These are phyloP conservation scores for Danio kyathit DNA, from an alignment of 2,797 vertebrate species.

Conservation along the genomic window DNA sequence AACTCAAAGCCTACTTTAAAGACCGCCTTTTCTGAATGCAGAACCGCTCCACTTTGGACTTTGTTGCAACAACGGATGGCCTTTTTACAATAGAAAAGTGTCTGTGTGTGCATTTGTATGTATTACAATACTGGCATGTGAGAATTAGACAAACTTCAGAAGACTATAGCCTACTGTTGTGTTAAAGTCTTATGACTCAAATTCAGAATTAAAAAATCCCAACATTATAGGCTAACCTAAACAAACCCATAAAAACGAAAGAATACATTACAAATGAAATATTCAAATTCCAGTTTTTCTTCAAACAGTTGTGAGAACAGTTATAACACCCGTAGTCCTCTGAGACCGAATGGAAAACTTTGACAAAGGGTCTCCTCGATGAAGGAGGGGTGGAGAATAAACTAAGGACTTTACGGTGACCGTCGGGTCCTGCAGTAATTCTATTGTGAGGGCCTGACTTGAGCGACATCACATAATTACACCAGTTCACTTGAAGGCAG, in stretches of 20 bases:
- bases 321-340: conserved; percentile 47
- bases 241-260: neutral
- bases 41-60: conserved; percentile 40
- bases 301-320: conserved; percentile 46
- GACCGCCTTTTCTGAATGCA: conserved; percentile 46
- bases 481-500: conserved; percentile 59
- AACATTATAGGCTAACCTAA: neutral
- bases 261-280: neutral
- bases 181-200: neutral
- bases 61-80: neutral
- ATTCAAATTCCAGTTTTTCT: conserved; percentile 17
- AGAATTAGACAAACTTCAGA: neutral
- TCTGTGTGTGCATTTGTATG: neutral
- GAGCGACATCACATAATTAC: conserved; percentile 57
- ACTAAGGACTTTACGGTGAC: conserved; percentile 42
- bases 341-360: conserved; percentile 55
- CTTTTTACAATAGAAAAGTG: conserved; percentile 12
- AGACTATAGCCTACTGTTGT: neutral
- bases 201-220: neutral
- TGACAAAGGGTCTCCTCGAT: conserved; percentile 43
- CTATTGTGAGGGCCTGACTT: conserved; percentile 56
- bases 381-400: conserved; percentile 50
- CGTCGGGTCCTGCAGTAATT: conserved; percentile 54
- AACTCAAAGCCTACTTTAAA: conserved; percentile 62
- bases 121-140: neutral